Evolutionary conservation across 2,797 vertebrate species (phyloP).

Genomic region (Mus minutoides): DNA sequence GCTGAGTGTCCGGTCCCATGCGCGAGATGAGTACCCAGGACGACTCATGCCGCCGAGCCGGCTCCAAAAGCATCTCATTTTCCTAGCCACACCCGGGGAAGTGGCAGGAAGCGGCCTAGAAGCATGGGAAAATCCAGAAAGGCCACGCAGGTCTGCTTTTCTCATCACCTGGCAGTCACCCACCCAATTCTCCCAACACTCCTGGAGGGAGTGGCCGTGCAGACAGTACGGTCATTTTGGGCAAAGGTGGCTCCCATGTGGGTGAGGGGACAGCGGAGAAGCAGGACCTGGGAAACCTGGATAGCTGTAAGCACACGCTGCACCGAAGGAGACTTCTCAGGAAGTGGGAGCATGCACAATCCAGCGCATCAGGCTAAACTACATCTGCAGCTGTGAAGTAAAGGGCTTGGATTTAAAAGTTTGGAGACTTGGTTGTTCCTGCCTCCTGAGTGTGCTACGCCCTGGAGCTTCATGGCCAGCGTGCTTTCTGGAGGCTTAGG

Average conservation of each 20-base stretch:
- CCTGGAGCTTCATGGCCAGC: not conserved
- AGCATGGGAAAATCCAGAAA: not conserved
- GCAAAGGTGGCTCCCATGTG: not conserved
- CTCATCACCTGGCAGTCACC: not conserved
- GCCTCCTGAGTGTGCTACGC: not conserved
- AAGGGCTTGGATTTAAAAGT: not conserved
- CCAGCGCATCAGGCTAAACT: not conserved
- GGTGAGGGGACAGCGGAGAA: not conserved
- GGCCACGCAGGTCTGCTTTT: not conserved
- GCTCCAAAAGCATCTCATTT: not conserved
- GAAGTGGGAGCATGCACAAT: not conserved
- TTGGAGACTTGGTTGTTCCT: too few species aligned
- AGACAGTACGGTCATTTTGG: not conserved
- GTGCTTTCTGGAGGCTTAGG: not conserved
- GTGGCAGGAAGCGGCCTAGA: not conserved
- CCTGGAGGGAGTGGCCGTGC: not conserved
- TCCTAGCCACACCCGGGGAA: not conserved
- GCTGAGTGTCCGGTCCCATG: too few species aligned
- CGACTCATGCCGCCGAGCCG: fast-evolving
- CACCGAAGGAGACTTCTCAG: not conserved
- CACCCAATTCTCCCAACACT: not conserved
- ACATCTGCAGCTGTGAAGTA: too few species aligned
- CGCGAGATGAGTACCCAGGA: not conserved
- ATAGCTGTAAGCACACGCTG: not conserved
- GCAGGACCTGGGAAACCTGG: not conserved